A percentile compares a stretch with the other conserved stretches of the same genome.
Conservation (phyloP, 2,888 invertebrate species). For the Papilio demoleus region DNA sequence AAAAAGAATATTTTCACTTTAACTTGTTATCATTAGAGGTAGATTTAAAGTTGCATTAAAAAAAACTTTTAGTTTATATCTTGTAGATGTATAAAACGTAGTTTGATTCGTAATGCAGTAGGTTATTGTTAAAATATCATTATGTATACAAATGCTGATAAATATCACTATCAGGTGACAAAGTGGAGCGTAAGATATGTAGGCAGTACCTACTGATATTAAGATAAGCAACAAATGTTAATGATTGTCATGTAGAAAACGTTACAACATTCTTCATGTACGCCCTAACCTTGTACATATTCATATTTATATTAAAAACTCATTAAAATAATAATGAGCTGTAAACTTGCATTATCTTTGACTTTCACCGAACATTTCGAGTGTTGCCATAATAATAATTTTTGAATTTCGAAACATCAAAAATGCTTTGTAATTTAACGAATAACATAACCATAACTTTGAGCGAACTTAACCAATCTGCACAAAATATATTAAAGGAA, state of each 20-base stretch:
- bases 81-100: not conserved
- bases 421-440: not conserved
- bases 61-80: not conserved
- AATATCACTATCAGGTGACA: constrained; percentile 60
- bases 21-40: not conserved
- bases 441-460: not conserved
- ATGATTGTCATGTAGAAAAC: constrained; percentile 43
- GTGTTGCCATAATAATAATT: not conserved
- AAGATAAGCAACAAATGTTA: constrained; percentile 62
- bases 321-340: not conserved
- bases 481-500: not conserved
- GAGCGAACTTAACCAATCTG: not conserved
- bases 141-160: constrained; percentile 51
- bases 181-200: constrained; percentile 58
- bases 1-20: not conserved
- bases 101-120: not conserved
- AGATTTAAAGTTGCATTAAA: not conserved
- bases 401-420: not conserved
- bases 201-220: constrained; percentile 59
- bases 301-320: constrained; percentile 3
- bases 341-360: not conserved
- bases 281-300: not conserved
- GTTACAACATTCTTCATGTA: not conserved
- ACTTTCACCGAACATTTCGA: constrained; percentile 19
- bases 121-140: constrained; percentile 39